Conservation (phyloP, 2,113 vertebrate species). For the Mustelus asterias region DNA sequence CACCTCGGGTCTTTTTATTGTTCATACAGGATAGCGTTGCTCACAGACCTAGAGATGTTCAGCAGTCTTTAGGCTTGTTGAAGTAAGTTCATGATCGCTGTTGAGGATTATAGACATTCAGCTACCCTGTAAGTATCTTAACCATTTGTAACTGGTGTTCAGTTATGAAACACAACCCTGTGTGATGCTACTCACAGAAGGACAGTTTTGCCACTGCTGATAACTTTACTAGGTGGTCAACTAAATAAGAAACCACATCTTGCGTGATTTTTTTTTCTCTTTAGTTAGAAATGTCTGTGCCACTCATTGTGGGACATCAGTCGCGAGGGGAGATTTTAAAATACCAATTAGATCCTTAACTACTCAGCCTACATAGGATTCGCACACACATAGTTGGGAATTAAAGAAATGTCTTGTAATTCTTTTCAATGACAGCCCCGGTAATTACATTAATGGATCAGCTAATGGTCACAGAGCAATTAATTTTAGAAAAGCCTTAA, state of each 20-base stretch:
- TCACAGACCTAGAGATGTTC: neutral
- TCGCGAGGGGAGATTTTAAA: neutral
- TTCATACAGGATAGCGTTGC: neutral
- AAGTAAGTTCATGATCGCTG: neutral
- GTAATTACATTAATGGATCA: conserved; percentile 3
- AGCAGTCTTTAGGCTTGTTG: neutral
- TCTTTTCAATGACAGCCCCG: neutral
- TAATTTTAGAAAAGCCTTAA: neutral
- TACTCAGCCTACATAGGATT: neutral
- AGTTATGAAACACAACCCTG: neutral
- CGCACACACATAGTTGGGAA: neutral
- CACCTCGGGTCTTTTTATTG: too few species aligned
- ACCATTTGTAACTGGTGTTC: neutral
- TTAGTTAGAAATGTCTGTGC: neutral
- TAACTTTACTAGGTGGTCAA: neutral
- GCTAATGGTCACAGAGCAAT: neutral
- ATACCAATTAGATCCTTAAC: neutral
- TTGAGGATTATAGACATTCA: neutral
- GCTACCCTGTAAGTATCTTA: neutral
- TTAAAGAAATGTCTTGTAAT: neutral
- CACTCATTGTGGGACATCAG: neutral
- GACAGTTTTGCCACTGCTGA: neutral
- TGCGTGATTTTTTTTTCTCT: neutral
- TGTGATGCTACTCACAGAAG: neutral
- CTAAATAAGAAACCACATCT: neutral